phyloP scores from a whole-genome alignment of 2,797 vertebrate genomes.

The Aeoliscus strigatus region DNA sequence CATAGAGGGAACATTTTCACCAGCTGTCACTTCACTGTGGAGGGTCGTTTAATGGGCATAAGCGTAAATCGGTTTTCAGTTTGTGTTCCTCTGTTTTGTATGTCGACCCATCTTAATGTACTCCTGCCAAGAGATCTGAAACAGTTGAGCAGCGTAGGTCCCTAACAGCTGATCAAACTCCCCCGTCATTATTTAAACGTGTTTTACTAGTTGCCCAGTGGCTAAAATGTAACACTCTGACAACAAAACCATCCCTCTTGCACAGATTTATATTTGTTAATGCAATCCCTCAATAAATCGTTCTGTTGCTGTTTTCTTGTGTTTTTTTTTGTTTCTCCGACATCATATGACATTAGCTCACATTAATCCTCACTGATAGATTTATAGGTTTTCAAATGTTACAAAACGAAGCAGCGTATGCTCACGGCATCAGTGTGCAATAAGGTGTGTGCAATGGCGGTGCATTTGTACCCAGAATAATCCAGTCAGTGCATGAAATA shows the following conservation, averaged over 20 bases:
- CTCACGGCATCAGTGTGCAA: no score
- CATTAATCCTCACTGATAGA: no score
- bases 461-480: constrained; percentile 1
- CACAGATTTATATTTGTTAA: constrained; percentile 49
- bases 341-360: constrained; percentile 13
- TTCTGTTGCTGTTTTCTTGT: no score
- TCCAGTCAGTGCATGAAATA: constrained; percentile 10
- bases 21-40: no score
- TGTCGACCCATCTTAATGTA: constrained; percentile 7
- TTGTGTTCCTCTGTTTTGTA: no score
- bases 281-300: constrained; percentile 38
- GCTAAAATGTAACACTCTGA: constrained; percentile 65
- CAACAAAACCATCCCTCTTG: constrained; percentile 55
- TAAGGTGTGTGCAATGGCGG: not conserved
- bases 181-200: constrained; percentile 60
- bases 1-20: no score
- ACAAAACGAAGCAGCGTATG: no score
- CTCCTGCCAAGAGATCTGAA: constrained; percentile 52
- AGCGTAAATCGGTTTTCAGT: no score
- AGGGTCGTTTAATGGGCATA: no score
- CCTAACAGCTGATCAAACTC: constrained; percentile 57
- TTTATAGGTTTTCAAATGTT: no score
- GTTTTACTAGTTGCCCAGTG: constrained; percentile 54
- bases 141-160: constrained; percentile 37
- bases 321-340: constrained; percentile 25